Evolutionary conservation across 1,140 invertebrate genomes (phyloP), one percentile per base, ranked within the genome.

Genomic region (Oedothorax gibbosus): DNA sequence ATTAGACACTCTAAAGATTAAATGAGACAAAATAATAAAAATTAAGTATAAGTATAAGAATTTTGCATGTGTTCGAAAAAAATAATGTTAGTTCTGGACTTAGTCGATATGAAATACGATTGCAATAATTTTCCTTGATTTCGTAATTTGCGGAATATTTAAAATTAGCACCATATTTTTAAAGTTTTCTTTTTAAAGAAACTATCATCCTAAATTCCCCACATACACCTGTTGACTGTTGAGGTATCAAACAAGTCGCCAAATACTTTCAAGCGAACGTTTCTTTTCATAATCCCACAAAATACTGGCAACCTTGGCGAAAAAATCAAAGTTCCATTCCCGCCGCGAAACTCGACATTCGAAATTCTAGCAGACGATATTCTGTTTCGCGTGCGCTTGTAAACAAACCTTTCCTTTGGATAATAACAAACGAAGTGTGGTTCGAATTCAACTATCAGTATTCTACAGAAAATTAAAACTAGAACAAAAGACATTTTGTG

Each of bases 321-420:
- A 49, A 62, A 77, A 60, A 77, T 20, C 73, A 77, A 77, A 77
- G 51, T 77, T 77, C 73, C 50, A 77, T 56, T 21, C 11, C 11
- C 51, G 54, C 71, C 53, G 78, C 11, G 21, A 15, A 68, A 51
- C 66, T 18, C 54, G 78, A n/a, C 65, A 73, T 82, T 73, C 68
- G 50, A 82, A 73, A 64, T 62, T 20, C 57, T 51, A 73, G 68
- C 80, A 82, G 80, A 73, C 80, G 80, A 62, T 66, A 66, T n/a
- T 76, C 62, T 35, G 35, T 35, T 35, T 60, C 81, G 76, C 81
- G 81, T 84, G 81, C 71, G 18, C 57, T 60, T 51, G 72, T 84
- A 84, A 84, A 84, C 81, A 84, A 84, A 84, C 62, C 81, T 2
- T 35, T 35, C 35, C 35, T 35, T 35, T 35, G 35, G 35, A 35